These are phyloP conservation scores for Centruroides sculpturatus DNA, from an alignment of 1,140 invertebrate species.

Conservation along the genomic window DNA sequence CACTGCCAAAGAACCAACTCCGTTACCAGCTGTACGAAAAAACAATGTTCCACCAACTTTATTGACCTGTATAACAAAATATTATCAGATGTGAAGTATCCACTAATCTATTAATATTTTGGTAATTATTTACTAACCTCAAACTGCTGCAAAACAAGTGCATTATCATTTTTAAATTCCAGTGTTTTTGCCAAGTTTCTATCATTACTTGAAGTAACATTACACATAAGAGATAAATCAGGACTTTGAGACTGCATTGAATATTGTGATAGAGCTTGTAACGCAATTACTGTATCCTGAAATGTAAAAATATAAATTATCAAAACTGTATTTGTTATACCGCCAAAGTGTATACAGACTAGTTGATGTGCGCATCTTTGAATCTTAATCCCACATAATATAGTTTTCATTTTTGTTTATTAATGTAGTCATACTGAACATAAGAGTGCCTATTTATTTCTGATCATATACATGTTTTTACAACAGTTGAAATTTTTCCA, in stretches of 20 bases:
- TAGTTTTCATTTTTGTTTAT: no score
- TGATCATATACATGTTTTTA: no score
- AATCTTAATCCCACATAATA: no score
- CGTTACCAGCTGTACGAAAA: not conserved
- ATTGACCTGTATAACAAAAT: not conserved
- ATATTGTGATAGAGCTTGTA: slow-evolving; percentile 30
- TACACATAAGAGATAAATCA: slow-evolving; percentile 15
- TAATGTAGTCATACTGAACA: no score
- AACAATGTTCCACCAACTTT: not conserved
- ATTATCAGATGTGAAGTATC: no score
- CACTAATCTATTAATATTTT: no score
- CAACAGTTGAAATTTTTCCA: no score
- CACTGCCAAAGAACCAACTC: not conserved
- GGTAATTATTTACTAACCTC: slow-evolving; percentile 4
- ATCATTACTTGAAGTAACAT: slow-evolving; percentile 13
- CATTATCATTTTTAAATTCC: slow-evolving; percentile 15
- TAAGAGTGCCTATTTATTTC: no score
- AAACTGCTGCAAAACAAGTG: slow-evolving; percentile 17
- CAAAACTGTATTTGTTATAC: no score
- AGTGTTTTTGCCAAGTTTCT: slow-evolving; percentile 9
- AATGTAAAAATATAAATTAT: slow-evolving; percentile 2
- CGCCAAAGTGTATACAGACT: no score
- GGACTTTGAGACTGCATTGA: slow-evolving; percentile 21
- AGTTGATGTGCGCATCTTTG: no score
- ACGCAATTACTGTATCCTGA: slow-evolving; percentile 30